Evolutionary conservation across 2,888 invertebrate species (phyloP).

Genomic region (Rhagonycha fulva): DNA sequence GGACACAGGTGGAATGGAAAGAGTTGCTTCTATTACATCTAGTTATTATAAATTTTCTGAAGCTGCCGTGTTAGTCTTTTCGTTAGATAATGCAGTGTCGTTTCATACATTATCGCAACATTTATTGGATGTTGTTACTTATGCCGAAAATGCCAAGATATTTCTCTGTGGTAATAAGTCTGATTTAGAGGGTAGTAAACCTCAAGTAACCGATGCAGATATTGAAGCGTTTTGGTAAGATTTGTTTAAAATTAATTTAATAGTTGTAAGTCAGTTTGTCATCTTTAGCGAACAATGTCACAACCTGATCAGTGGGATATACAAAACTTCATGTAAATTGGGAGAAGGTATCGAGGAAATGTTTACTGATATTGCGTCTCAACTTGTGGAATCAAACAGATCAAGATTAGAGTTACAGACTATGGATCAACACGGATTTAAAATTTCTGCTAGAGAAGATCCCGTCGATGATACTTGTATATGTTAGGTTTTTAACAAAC

Average conservation of each 20-base stretch:
- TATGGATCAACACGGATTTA: slow-evolving; percentile 77
- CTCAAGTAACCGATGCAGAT: slow-evolving; percentile 84
- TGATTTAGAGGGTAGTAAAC: slow-evolving; percentile 74
- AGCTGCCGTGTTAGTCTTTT: slow-evolving; percentile 90
- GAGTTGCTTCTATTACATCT: slow-evolving; percentile 92
- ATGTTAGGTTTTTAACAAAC: slow-evolving; percentile 49
- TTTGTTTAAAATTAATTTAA: background rate
- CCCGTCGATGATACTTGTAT: slow-evolving; percentile 55
- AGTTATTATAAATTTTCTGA: slow-evolving; percentile 96
- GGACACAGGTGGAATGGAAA: slow-evolving; percentile 97
- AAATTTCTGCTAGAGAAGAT: slow-evolving; percentile 69
- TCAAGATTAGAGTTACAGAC: slow-evolving; percentile 82
- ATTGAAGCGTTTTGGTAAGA: slow-evolving; percentile 84
- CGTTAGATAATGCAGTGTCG: slow-evolving; percentile 87
- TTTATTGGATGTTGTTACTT: slow-evolving; percentile 88
- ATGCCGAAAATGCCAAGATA: slow-evolving; percentile 94
- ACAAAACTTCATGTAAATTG: slow-evolving; percentile 88
- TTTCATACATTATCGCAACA: slow-evolving; percentile 93
- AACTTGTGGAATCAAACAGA: slow-evolving; percentile 77
- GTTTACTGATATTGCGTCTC: slow-evolving; percentile 86
- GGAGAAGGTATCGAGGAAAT: slow-evolving; percentile 87
- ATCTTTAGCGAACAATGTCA: slow-evolving; percentile 86
- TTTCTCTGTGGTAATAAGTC: slow-evolving; percentile 92
- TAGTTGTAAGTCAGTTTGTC: background rate
- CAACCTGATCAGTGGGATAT: slow-evolving; percentile 84